Evolutionary conservation across 2,888 invertebrate genomes (phyloP), one percentile per base, ranked within the genome.

Genomic region (Didymodactylos carnosus): DNA sequence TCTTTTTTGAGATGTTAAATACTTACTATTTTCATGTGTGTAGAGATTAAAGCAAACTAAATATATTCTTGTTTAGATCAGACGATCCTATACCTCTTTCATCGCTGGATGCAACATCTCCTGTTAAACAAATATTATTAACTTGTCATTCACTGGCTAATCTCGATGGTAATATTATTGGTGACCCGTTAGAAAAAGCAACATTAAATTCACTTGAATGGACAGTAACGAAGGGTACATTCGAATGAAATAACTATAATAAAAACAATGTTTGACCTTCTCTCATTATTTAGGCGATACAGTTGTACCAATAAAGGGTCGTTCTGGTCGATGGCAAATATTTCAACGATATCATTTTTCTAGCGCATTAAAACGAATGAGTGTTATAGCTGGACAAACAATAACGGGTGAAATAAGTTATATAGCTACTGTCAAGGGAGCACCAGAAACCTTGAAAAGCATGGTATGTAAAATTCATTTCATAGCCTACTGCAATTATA

Each of bases 161-260:
- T 75, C 85, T 86, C 49, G 94, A 94, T 73, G 92, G 93, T 79
- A 94, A 94, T 2, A 86, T 98, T 72, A 95, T 99, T 0, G 98
- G 98, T 0, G 98, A 99, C 87, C 98, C 98, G 0, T 84, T 99
- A 77, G 98, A 99, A 83, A 99, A 98, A 85, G 95, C 94, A 0
- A 94, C 94, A 7, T 85, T 99, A 35, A 89, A 89, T 75, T 94
- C 97, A 71, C 89, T 93, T 16, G 94, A 95, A 80, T 99, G 97
- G 95, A 91, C 88, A 80, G 87, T 98, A 10, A 95, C 95, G 0
- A 95, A 92, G 87, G 91, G n/a, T n/a, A n/a, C n/a, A n/a, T n/a
- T n/a, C n/a, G n/a, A n/a, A n/a, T n/a, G n/a, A n/a, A n/a, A n/a
- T n/a, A n/a, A n/a, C n/a, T n/a, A n/a, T n/a, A n/a, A n/a, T n/a